These are phyloP conservation scores for Motacilla tschutschensis DNA, from an alignment of 2,113 vertebrate species.

Conservation along the genomic window DNA sequence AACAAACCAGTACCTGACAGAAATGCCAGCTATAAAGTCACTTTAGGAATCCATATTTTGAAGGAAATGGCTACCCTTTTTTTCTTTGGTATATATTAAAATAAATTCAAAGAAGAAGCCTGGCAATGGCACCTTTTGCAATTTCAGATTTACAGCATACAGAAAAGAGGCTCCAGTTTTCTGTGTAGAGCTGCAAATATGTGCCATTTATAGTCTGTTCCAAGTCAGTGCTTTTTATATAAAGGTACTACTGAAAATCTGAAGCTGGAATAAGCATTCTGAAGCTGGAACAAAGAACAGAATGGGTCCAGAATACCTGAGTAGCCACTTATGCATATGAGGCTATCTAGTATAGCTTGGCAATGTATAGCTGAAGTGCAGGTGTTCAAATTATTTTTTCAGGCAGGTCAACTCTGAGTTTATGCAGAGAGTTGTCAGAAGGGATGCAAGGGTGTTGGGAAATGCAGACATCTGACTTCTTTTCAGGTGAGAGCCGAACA, in stretches of 20 bases:
- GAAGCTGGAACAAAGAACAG: neutral
- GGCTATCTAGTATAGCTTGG: neutral
- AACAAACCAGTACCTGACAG: neutral
- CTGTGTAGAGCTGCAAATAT: neutral
- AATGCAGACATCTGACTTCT: neutral
- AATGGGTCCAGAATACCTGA: neutral
- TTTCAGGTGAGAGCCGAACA: neutral
- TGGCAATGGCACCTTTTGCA: neutral
- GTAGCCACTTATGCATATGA: neutral
- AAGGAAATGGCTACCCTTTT: neutral
- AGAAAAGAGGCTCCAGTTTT: neutral
- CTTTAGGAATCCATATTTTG: neutral
- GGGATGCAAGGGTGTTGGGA: neutral
- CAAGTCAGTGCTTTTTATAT: neutral
- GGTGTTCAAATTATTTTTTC: neutral
- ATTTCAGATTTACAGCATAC: neutral
- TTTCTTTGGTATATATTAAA: neutral
- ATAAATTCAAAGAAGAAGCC: neutral
- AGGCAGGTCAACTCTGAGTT: neutral
- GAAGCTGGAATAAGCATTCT: neutral
- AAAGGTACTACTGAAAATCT: neutral
- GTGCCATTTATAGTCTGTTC: neutral
- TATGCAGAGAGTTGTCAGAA: neutral
- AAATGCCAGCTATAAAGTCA: neutral
- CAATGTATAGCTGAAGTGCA: neutral